Evolutionary conservation across 2,888 invertebrate genomes (phyloP), one percentile per base, ranked within the genome.

Genomic region (Papilio protenor): DNA sequence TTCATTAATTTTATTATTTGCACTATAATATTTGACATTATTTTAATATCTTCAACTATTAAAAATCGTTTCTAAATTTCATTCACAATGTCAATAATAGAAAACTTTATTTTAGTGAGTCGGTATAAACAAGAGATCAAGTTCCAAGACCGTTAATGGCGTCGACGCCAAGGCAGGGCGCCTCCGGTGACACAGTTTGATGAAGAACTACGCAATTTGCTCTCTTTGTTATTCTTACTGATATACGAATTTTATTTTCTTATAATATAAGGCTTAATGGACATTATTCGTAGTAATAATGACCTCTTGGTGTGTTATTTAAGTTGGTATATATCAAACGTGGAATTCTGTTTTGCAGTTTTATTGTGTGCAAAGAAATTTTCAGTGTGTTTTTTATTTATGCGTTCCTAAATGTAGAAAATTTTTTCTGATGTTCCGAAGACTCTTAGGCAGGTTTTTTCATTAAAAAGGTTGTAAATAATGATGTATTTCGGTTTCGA

Each of bases 61-160:
- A 27, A 1, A 33, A 64, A 64, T 64, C 40, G 6, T 8, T 40
- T 64, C 8, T 2, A 66, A 69, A 8, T 45, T 45, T 64, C 18
- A 10, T 66, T 69, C 66, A 21, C 40, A 69, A n/a, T 45, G 5
- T 1, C n/a, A 69, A 21, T 69, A 59, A 64, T 74, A 27, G n/a
- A 49, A 18, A 23, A 69, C 10, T 75, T 66, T 75, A 66, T 69
- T 55, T 69, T 45, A 33, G 45, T n/a, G 23, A 23, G 23, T 45
- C 12, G 55, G 55, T 45, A 45, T 69, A 75, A 75, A 75, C 75
- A 75, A 75, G 18, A 75, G 66, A 75, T 75, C 75, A 75, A 75
- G 49, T 75, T 75, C 21, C 75, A 55, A 75, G 69, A 33, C 21
- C 40, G 40, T 57, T 75, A 75, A 75, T 69, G 69, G 75, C 40